phyloP scores from a whole-genome alignment of 2,113 vertebrate genomes.

The Sula dactylatra region DNA sequence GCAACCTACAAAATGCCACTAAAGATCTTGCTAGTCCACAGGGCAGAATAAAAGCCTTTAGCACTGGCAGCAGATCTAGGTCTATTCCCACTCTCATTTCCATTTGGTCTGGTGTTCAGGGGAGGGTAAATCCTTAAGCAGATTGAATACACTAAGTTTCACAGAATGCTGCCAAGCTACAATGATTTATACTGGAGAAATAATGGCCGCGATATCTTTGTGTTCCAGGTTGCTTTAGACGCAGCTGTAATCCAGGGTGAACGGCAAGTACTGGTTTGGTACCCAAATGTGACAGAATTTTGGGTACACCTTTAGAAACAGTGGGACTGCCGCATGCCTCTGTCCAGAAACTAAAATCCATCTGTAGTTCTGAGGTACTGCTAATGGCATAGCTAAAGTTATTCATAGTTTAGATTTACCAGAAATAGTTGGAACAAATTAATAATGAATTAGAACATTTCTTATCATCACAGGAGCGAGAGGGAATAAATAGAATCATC shows the following conservation, averaged over 20 bases:
- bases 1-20: not conserved
- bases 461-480: conserved; percentile 49
- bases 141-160: not conserved
- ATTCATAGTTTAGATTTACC: conserved; percentile 73
- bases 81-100: not conserved
- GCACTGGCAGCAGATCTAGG: not conserved
- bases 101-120: not conserved
- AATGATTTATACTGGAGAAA: not conserved
- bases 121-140: not conserved
- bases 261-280: not conserved
- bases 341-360: conserved; percentile 21
- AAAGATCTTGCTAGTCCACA: not conserved
- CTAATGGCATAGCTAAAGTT: conserved; percentile 60
- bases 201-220: not conserved
- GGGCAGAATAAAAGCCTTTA: not conserved
- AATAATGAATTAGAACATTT: conserved; percentile 78
- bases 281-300: conserved; percentile 4
- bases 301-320: not conserved
- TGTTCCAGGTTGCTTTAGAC: not conserved
- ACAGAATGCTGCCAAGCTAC: not conserved
- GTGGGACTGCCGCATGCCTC: not conserved
- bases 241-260: not conserved
- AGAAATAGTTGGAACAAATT: conserved; percentile 74
- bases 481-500: conserved; percentile 72
- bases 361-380: conserved; percentile 42